Conservation (phyloP, 2,888 invertebrate species). For the Cancer borealis region DNA sequence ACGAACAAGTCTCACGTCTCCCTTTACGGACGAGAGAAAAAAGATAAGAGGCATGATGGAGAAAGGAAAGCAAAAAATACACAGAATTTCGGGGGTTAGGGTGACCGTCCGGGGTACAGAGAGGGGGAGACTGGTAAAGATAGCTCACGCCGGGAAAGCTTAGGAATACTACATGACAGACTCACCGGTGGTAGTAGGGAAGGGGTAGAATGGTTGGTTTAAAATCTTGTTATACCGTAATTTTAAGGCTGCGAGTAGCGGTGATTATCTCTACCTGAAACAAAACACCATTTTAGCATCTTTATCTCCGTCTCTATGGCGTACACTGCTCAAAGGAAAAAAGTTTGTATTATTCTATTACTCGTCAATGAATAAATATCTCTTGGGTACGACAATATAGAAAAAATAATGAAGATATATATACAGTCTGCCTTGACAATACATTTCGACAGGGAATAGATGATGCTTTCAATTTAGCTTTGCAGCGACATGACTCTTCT, state of each 20-base stretch:
- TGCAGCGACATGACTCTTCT: neutral
- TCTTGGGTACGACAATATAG: neutral
- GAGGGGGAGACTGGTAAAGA: neutral
- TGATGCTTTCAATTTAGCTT: neutral
- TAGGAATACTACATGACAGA: neutral
- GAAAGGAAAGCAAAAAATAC: neutral
- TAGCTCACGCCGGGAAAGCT: conserved; percentile 26
- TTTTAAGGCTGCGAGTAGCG: neutral
- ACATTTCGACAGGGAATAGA: neutral
- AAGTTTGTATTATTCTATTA: neutral
- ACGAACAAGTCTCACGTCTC: neutral
- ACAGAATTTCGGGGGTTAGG: neutral
- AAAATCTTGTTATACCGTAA: neutral
- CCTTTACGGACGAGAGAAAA: neutral
- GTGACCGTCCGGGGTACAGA: neutral
- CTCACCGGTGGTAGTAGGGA: neutral
- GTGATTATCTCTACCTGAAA: neutral
- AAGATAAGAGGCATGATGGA: too few relatives aligned
- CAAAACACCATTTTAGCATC: neutral
- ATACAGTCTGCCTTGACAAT: neutral
- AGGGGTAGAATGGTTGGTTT: neutral
- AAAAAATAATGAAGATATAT: neutral
- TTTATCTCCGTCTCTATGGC: neutral
- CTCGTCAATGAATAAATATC: neutral
- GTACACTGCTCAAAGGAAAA: neutral